Evolutionary conservation across 2,888 invertebrate species (phyloP), one percentile per base, ranked within the genome.

Genomic region (Sarcophaga rosellei): DNA sequence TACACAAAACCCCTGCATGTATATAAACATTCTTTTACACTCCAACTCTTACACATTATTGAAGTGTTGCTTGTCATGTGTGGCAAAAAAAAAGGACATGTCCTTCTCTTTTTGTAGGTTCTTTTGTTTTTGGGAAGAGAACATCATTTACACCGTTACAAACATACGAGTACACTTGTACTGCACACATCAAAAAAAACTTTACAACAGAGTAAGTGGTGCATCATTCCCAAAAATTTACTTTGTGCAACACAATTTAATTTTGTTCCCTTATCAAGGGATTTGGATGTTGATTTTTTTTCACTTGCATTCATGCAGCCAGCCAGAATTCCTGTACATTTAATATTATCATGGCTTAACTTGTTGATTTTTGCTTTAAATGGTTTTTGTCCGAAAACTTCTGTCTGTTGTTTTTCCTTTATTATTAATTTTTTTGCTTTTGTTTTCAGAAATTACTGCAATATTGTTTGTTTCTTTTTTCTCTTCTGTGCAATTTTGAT

Each of bases 281-380:
- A 84, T 70, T 78, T 86, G 66, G 23, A 15, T 65, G 21, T 76
- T 17, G 20, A 12, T 65, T 25, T 68, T 23, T 66, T 53, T 68
- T 75, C 20, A 23, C 11, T 15, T 10, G 21, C 23, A 35, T 74
- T 12, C 10, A 35, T 66, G 61, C 63, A 63, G 57, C 59, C 35
- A 62, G 57, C 47, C 35, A 62, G 62, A 74, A 85, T 68, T 73
- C 73, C 69, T 61, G 72, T 12, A 63, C 78, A 84, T 78, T 70
- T 78, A 84, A 84, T 53, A 80, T 21, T 35, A 62, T 75, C 75
- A 70, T 47, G 15, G 81, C 83, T 88, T 82, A 88, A 88, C 88
- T 88, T 88, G 88, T 88, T 88, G 88, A 88, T 88, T 88, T 88
- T 88, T 85, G 72, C 57, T 81, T 68, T 74, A 77, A 77, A 79